Percentiles rank a stretch among this genome's conserved stretches.
Evolutionary conservation across 2,113 vertebrate species (phyloP).

Genomic region (Pygoscelis adeliae): DNA sequence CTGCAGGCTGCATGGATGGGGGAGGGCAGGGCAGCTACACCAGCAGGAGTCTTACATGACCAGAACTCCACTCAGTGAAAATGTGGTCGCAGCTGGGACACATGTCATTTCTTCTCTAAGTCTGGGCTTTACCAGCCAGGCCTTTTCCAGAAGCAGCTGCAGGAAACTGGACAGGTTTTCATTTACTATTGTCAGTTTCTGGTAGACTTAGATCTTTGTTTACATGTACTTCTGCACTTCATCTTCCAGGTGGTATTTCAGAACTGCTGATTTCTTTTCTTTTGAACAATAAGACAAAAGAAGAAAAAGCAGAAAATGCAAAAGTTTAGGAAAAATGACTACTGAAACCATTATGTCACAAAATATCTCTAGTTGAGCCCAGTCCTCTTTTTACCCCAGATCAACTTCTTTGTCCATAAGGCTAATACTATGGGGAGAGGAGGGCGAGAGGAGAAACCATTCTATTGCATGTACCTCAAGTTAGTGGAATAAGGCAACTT

Average conservation of each 20-base stretch:
- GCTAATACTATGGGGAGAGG: neutral
- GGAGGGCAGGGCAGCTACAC: neutral
- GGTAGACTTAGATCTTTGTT: neutral
- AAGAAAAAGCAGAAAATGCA: neutral
- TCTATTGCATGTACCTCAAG: neutral
- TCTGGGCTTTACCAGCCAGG: neutral
- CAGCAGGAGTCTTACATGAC: neutral
- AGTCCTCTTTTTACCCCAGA: neutral
- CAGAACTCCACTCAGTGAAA: neutral
- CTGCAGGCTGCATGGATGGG: neutral
- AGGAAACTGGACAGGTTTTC: neutral
- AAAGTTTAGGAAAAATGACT: neutral
- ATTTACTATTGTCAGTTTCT: neutral
- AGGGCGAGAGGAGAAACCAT: neutral
- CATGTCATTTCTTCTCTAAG: neutral
- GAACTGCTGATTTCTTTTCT: neutral
- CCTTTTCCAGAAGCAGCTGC: neutral
- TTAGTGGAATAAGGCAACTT: neutral
- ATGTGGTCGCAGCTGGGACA: neutral
- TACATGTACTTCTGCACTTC: neutral
- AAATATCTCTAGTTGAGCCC: neutral
- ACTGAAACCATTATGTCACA: neutral
- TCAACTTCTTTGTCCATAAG: neutral
- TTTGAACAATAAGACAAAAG: neutral
- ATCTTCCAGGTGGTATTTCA: neutral